Evolutionary conservation across 2,113 vertebrate genomes (phyloP).

Genomic region (Ictalurus punctatus): DNA sequence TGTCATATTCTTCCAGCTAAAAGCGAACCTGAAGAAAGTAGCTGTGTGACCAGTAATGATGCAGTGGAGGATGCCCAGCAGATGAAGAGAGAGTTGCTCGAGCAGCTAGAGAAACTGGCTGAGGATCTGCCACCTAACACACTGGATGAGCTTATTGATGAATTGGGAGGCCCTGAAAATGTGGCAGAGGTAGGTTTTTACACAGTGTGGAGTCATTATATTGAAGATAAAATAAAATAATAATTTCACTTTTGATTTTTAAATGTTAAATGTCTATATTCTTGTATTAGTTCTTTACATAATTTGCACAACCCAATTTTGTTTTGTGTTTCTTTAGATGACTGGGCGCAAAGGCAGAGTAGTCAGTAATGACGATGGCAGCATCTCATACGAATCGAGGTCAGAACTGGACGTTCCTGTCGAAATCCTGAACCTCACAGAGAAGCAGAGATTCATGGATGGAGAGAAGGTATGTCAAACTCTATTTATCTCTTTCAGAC

Average conservation of each 20-base stretch:
- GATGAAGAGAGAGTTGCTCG: slow-evolving; percentile 92
- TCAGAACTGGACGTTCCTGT: slow-evolving; percentile 96
- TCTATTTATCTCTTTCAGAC: not conserved
- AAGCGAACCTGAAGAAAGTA: slow-evolving; percentile 77
- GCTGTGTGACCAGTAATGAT: slow-evolving; percentile 92
- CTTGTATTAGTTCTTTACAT: not conserved
- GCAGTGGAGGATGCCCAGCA: slow-evolving; percentile 93
- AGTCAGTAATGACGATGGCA: slow-evolving; percentile 96
- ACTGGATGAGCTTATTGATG: slow-evolving; percentile 95
- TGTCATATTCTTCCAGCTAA: slow-evolving; percentile 67
- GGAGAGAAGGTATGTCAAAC: slow-evolving; percentile 86
- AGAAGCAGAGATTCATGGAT: slow-evolving; percentile 98
- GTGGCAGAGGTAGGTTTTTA: slow-evolving; percentile 86
- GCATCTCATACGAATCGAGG: slow-evolving; percentile 93
- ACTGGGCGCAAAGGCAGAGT: slow-evolving; percentile 95
- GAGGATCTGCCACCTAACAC: slow-evolving; percentile 94
- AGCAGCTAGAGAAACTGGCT: slow-evolving; percentile 87
- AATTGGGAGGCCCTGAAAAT: slow-evolving; percentile 94
- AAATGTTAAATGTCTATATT: not conserved
- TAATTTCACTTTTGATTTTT: not conserved
- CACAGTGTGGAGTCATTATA: not conserved
- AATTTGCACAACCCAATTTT: not conserved
- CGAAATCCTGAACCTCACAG: slow-evolving; percentile 96
- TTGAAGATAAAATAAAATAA: not conserved
- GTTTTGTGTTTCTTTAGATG: slow-evolving; percentile 77